Conservation (phyloP, 2,888 invertebrate species). For the Nudaria mundana region DNA sequence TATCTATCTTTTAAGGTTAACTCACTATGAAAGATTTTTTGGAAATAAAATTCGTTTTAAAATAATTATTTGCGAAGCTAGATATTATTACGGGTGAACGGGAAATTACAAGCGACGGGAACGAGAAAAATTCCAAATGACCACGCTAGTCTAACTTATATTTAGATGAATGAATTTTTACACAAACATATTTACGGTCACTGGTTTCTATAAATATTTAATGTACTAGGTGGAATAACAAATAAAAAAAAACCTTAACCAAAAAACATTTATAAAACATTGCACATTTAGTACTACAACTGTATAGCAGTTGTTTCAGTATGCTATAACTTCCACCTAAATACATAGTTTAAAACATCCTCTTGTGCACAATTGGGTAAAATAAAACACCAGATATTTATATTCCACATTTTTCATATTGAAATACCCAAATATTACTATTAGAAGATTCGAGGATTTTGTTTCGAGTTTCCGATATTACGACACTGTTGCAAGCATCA, state of each 20-base stretch:
- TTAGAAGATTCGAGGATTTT: too few species aligned
- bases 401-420: not conserved
- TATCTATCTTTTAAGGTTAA: too few species aligned
- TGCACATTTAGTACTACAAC: slow-evolving; percentile 1
- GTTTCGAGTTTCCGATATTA: too few species aligned
- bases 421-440: too few species aligned
- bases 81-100: too few species aligned
- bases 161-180: slow-evolving; percentile 3
- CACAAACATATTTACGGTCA: slow-evolving; percentile 3
- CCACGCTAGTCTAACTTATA: not conserved
- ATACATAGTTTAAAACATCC: slow-evolving; percentile 4
- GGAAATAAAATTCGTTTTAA: too few species aligned
- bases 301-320: not conserved
- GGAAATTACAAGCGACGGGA: too few species aligned
- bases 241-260: not conserved
- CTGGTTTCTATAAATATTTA: slow-evolving; percentile 5
- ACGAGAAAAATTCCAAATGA: too few species aligned
- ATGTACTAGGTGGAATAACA: slow-evolving; percentile 8
- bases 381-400: not conserved
- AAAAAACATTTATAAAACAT: not conserved
- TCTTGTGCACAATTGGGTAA: slow-evolving; percentile 1
- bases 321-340: slow-evolving; percentile 7
- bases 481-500: too few species aligned
- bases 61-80: too few species aligned
- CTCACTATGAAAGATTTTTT: too few species aligned